Conservation (phyloP, 2,113 vertebrate species). For the Fregata magnificens region DNA sequence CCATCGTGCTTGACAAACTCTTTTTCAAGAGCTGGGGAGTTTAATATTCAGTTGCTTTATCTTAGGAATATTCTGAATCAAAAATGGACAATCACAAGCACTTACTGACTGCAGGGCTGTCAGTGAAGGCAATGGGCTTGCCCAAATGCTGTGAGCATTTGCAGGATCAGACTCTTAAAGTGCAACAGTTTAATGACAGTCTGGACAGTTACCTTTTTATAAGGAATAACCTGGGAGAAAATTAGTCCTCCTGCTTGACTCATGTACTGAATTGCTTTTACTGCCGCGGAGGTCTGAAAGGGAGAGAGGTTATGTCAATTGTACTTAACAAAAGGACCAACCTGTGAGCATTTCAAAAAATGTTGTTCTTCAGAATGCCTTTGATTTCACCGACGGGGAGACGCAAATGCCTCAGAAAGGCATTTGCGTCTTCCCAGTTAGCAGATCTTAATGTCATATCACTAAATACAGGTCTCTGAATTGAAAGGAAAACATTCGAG, state of each 20-base stretch:
- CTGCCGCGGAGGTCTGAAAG: neutral
- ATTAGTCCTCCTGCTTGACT: neutral
- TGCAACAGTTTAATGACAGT: neutral
- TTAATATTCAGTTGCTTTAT: neutral
- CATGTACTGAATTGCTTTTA: neutral
- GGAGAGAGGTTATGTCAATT: neutral
- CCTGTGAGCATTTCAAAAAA: conserved; percentile 5
- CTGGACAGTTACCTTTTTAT: neutral
- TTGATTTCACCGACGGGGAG: neutral
- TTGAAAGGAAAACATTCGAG: neutral
- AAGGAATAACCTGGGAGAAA: neutral
- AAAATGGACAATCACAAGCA: neutral
- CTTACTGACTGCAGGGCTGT: neutral
- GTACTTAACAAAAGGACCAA: conserved; percentile 28
- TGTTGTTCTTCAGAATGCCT: neutral
- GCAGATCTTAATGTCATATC: neutral
- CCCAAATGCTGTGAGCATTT: neutral
- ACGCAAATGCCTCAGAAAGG: conserved; percentile 11
- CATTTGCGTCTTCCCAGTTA: conserved; percentile 2
- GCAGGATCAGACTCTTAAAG: neutral
- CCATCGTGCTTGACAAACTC: neutral
- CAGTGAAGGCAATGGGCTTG: neutral
- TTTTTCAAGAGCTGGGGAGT: neutral
- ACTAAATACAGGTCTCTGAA: neutral
- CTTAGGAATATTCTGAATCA: neutral